phyloP scores from a whole-genome alignment of 1,140 invertebrate genomes.

The Drosophila orosa region DNA sequence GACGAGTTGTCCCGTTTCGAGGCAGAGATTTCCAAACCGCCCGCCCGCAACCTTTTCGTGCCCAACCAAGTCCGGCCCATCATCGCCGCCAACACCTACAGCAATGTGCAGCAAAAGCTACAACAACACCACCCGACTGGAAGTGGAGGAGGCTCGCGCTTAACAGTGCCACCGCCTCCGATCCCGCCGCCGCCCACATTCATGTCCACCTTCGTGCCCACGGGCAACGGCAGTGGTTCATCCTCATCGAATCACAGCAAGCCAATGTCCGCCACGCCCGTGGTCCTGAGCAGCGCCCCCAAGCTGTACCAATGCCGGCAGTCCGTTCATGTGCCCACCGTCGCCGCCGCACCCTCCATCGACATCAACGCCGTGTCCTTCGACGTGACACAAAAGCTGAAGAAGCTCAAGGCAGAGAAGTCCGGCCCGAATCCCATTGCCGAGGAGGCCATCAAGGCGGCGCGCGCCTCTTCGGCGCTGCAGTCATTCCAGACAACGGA shows the following conservation, averaged over 20 bases:
- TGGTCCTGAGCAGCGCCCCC: constrained; percentile 87
- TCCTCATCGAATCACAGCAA: constrained; percentile 47
- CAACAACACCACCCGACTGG: constrained; percentile 84
- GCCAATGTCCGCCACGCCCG: constrained; percentile 85
- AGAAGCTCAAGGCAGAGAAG: constrained; percentile 88
- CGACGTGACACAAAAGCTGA: constrained; percentile 88
- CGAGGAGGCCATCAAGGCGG: constrained; percentile 87
- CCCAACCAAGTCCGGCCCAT: constrained; percentile 86
- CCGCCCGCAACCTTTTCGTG: constrained; percentile 81
- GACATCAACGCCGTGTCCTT: constrained; percentile 87
- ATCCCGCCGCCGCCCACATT: constrained; percentile 84
- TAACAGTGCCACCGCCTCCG: constrained; percentile 85
- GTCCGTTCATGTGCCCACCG: constrained; percentile 83
- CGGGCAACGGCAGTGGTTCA: constrained; percentile 63
- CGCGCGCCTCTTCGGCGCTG: constrained; percentile 86
- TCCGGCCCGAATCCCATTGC: constrained; percentile 87
- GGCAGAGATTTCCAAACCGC: constrained; percentile 90
- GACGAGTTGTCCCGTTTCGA: constrained; percentile 95
- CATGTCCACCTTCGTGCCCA: constrained; percentile 84
- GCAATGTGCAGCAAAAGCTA: constrained; percentile 88
- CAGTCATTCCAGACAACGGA: constrained; percentile 85
- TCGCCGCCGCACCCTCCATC: constrained; percentile 84
- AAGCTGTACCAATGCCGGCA: constrained; percentile 86
- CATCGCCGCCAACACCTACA: constrained; percentile 88
- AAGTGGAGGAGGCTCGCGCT: constrained; percentile 83